These are phyloP conservation scores for Brachystomella parvula DNA, from an alignment of 1,140 invertebrate genomes.

Conservation along the genomic window DNA sequence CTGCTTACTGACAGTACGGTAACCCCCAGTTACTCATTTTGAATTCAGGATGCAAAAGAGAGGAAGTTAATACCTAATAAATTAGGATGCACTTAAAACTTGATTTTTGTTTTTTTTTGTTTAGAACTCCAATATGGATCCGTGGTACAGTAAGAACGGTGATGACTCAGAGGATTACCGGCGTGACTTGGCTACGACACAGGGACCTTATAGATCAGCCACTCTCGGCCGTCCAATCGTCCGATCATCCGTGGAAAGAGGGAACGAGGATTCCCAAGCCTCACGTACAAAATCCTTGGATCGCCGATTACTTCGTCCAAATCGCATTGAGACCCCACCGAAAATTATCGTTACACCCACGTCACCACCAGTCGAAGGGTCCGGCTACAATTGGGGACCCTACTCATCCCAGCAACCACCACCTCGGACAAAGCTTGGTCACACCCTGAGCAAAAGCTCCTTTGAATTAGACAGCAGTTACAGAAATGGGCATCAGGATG, in stretches of 20 bases:
- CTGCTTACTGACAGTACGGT: no score
- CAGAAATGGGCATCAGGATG: not conserved
- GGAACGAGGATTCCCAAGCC: not conserved
- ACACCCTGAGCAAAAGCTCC: constrained; percentile 21
- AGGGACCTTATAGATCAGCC: constrained; percentile 18
- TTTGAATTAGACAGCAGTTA: constrained; percentile 16
- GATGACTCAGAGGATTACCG: constrained; percentile 27
- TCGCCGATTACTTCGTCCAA: constrained; percentile 14
- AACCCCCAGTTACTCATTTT: no score
- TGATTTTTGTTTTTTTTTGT: no score
- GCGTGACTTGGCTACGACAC: constrained; percentile 19
- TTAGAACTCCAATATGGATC: not conserved
- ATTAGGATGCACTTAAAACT: no score
- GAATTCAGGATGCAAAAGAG: no score
- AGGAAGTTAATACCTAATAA: no score
- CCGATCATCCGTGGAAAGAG: not conserved
- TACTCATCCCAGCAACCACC: not conserved
- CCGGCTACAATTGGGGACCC: not conserved
- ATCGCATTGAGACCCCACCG: constrained; percentile 17
- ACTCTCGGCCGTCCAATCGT: constrained; percentile 18
- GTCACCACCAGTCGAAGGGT: constrained; percentile 20
- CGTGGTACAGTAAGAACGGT: not conserved
- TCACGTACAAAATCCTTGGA: constrained; percentile 27
- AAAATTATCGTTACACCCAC: constrained; percentile 29
- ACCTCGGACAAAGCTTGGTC: not conserved